Evolutionary conservation across 2,888 invertebrate species (phyloP).

Genomic region (Dascillus cervinus): DNA sequence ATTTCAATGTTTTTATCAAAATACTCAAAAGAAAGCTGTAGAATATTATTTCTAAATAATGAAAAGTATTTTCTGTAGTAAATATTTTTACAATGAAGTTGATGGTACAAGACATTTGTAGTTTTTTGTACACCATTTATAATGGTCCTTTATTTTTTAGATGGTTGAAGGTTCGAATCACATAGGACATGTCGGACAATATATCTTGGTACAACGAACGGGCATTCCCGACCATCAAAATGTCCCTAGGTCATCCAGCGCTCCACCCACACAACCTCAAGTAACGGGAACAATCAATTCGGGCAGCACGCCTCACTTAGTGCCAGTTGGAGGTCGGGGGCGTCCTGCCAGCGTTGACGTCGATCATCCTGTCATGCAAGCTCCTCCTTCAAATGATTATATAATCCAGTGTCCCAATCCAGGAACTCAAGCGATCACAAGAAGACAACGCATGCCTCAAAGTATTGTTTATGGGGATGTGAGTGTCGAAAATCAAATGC

Average conservation of each 20-base stretch:
- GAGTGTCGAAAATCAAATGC: constrained; percentile 37
- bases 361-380: constrained; percentile 32
- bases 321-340: constrained; percentile 46
- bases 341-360: constrained; percentile 61
- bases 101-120: too few relatives aligned
- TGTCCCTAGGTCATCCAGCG: constrained; percentile 77
- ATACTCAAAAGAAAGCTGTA: too few relatives aligned
- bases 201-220: constrained; percentile 73
- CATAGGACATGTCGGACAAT: constrained; percentile 63
- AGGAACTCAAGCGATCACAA: constrained; percentile 44
- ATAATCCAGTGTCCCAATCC: constrained; percentile 42
- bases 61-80: too few relatives aligned
- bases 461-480: constrained; percentile 42
- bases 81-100: too few relatives aligned
- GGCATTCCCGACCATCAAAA: constrained; percentile 54
- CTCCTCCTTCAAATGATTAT: constrained; percentile 28
- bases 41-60: too few relatives aligned
- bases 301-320: constrained; percentile 30
- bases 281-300: constrained; percentile 30
- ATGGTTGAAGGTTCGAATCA: constrained; percentile 55
- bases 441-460: constrained; percentile 40
- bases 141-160: constrained; percentile 23
- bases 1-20: too few relatives aligned
- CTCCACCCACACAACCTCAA: constrained; percentile 57
- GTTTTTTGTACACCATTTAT: too few relatives aligned